Conservation (phyloP, 2,888 invertebrate genomes). For the Mesoligia furuncula region DNA sequence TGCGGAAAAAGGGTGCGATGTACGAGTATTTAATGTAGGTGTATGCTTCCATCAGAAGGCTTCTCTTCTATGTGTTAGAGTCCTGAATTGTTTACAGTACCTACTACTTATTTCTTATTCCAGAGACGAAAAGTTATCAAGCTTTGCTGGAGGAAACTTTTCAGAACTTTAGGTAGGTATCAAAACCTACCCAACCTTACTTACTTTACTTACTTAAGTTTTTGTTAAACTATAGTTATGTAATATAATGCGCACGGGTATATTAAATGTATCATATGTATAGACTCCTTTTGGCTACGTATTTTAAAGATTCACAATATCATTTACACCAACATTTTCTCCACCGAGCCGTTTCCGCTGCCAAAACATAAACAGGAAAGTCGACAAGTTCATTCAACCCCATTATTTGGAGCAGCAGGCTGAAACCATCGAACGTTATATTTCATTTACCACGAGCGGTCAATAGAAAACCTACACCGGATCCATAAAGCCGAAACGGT, state of each 20-base stretch:
- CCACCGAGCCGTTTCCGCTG: neutral
- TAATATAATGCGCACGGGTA: neutral
- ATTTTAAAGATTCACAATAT: neutral
- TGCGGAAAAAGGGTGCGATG: slow-evolving; percentile 45
- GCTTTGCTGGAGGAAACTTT: neutral
- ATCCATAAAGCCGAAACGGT: slow-evolving; percentile 76
- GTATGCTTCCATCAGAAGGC: neutral
- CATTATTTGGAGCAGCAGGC: slow-evolving; percentile 18
- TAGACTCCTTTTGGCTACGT: neutral
- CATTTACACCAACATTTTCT: slow-evolving; percentile 1
- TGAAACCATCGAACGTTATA: slow-evolving; percentile 42
- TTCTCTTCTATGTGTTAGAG: neutral
- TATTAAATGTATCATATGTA: neutral
- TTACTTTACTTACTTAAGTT: too few relatives aligned
- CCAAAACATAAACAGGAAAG: slow-evolving; percentile 6
- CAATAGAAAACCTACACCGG: slow-evolving; percentile 64
- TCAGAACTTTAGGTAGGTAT: slow-evolving; percentile 1
- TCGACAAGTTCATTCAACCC: slow-evolving; percentile 32
- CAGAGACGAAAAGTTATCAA: neutral
- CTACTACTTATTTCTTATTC: slow-evolving; percentile 11
- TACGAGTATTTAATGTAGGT: slow-evolving; percentile 46
- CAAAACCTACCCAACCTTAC: neutral
- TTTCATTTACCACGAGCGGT: slow-evolving; percentile 46
- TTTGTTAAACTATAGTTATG: neutral
- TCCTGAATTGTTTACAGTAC: neutral